Conservation (phyloP, 2,797 vertebrate species). For the Ispidina picta region DNA sequence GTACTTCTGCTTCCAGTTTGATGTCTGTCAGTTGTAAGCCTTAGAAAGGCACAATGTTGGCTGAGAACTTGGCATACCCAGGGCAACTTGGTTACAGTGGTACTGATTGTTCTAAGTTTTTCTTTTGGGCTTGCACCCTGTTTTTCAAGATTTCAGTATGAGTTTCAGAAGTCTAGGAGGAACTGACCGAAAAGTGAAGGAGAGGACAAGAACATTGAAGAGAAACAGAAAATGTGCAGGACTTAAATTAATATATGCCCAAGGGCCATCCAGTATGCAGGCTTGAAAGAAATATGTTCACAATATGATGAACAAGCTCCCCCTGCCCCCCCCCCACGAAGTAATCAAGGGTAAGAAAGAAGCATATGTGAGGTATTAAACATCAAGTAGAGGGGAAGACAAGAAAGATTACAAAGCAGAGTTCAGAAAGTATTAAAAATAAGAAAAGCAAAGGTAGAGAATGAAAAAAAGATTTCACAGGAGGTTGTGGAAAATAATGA, state of each 20-base stretch:
- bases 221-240: conserved; percentile 66
- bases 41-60: not conserved
- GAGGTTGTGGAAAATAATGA: conserved; percentile 62
- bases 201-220: conserved; percentile 22
- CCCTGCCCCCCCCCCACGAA: not conserved
- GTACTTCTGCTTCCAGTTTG: not conserved
- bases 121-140: not conserved
- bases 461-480: conserved; percentile 47
- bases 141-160: not conserved
- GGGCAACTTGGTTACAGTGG: not conserved
- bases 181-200: not conserved
- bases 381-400: conserved; percentile 36
- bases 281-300: conserved; percentile 49
- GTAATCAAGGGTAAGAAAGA: conserved; percentile 70
- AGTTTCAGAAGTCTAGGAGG: not conserved
- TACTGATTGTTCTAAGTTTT: not conserved
- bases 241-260: conserved; percentile 67
- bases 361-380: conserved; percentile 47
- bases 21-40: not conserved
- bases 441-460: conserved; percentile 63
- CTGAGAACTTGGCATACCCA: not conserved
- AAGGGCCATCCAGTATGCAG: conserved; percentile 62
- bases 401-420: conserved; percentile 64
- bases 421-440: conserved; percentile 65
- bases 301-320: conserved; percentile 29